Base-by-base conservation (phyloP, 2,113 vertebrate species). In the Brienomyrus longianalis region DNA sequence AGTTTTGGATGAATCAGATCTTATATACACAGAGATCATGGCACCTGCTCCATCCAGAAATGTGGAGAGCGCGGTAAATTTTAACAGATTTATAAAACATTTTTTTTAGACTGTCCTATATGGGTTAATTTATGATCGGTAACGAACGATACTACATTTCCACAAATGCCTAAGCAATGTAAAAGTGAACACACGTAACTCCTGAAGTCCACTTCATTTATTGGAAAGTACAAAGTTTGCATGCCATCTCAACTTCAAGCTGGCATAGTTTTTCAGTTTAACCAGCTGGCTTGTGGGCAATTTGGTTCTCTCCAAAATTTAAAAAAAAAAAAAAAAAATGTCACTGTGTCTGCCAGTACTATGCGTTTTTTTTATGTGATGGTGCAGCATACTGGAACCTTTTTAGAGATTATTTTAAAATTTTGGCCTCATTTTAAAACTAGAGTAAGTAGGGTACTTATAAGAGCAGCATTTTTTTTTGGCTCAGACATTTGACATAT, bases 1-100 rank as follows among this genome's bases (percentile, higher is more conserved):
- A 52, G 31, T 39, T 19, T 47, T 66, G 52, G 83, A 86, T 21
- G 83, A 86, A 43, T 15, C 74, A 8, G 52, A 89, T 83, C 23
- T 86, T 39, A 13, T 89, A 6, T 89, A 86, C 47, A 83, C 89
- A 31, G 89, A 89, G 35, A 89, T 89, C 13, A 10, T 21, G 0
- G 0, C 23, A 54, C 83, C 74, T 59, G 2, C 15, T 21, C 17
- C 88, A 89, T 8, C 77, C 35, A 43, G 31, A 17, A 56, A n/a
- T 77, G 23, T 59, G 51, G 27, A 52, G 2, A 52, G 3, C 8
- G 45, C 3, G 52, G 88, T 83, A 59, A 83, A n/a, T 45, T 52
- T 35, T 35, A 54, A 31, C 10, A 11, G 6, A 83, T 66, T 27
- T 3, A 15, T 51, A 31, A 31, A n/a, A 6, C 31, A 52, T 54